These are phyloP conservation scores for Patiria pectinifera DNA, from an alignment of 53 echinoderm and acorn worm genomes.

Conservation along the genomic window DNA sequence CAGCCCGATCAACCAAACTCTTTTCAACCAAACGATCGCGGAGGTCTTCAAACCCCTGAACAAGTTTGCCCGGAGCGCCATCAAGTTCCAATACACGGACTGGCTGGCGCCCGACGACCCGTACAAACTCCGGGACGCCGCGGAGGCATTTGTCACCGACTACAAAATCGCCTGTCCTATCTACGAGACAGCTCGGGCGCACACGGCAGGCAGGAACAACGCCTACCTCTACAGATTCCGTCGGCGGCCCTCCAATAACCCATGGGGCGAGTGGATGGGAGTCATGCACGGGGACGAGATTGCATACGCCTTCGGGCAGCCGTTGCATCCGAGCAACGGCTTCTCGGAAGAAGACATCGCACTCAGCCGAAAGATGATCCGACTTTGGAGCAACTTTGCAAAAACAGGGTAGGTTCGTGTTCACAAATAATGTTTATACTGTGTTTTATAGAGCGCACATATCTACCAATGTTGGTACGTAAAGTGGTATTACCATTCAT, in stretches of 20 bases:
- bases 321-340: constrained; percentile 67
- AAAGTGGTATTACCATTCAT: too few species aligned
- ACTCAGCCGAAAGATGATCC: constrained; percentile 70
- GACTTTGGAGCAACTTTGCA: constrained; percentile 73
- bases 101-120: constrained; percentile 80
- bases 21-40: constrained; percentile 68
- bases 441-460: too few species aligned
- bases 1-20: constrained; percentile 77
- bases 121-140: constrained; percentile 77
- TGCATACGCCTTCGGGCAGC: constrained; percentile 86
- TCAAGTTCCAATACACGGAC: constrained; percentile 94
- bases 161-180: constrained; percentile 84
- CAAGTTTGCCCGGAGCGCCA: constrained; percentile 84
- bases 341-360: constrained; percentile 69
- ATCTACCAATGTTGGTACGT: too few species aligned
- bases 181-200: constrained; percentile 73
- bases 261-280: constrained; percentile 98
- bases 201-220: constrained; percentile 69
- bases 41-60: constrained; percentile 74
- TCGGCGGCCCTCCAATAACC: constrained; percentile 75
- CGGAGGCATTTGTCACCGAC: constrained; percentile 81
- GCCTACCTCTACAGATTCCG: constrained; percentile 82
- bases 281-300: constrained; percentile 97
- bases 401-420: constrained; percentile 64
- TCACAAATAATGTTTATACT: too few species aligned